Evolutionary conservation across 2,888 invertebrate species (phyloP).

Genomic region (Drosophila flavopinicola): DNA sequence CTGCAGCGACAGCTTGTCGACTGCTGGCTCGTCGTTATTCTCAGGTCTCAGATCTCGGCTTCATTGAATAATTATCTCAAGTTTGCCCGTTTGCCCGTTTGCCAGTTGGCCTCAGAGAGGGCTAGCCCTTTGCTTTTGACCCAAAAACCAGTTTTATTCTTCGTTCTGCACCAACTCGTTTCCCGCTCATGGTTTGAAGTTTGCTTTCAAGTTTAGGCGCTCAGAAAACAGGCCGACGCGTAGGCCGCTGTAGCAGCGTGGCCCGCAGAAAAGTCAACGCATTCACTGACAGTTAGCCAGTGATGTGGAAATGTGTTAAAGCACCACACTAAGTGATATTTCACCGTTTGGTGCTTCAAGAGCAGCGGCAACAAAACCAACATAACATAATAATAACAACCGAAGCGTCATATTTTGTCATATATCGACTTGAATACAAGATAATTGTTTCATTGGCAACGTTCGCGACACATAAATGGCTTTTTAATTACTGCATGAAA

Average conservation of each 20-base stretch:
- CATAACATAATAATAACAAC: constrained; percentile 2
- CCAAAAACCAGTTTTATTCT: constrained; percentile 71
- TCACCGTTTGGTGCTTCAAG: constrained; percentile 7
- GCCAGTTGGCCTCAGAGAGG: constrained; percentile 41
- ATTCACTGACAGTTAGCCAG: constrained; percentile 23
- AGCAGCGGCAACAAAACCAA: constrained; percentile 3
- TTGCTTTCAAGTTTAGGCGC: constrained; percentile 40
- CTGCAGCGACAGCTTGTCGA: constrained; percentile 37
- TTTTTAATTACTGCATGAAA: constrained; percentile 62
- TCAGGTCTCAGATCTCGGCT: constrained; percentile 53
- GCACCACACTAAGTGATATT: constrained; percentile 33
- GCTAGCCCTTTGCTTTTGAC: constrained; percentile 55
- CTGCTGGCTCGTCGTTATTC: constrained; percentile 7
- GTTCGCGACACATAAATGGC: constrained; percentile 47
- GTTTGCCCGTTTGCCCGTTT: constrained; percentile 69
- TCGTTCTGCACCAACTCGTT: constrained; percentile 59
- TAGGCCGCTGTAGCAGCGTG: constrained; percentile 26
- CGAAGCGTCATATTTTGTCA: not conserved
- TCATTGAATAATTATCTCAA: constrained; percentile 76
- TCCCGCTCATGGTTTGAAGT: constrained; percentile 32
- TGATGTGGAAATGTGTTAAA: constrained; percentile 68
- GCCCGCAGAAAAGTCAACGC: constrained; percentile 27
- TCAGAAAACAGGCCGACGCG: constrained; percentile 34
- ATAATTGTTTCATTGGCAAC: constrained; percentile 1
- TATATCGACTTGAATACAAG: not conserved